Evolutionary conservation across 2,113 vertebrate genomes (phyloP).

Genomic region (Oceanodroma tethys): DNA sequence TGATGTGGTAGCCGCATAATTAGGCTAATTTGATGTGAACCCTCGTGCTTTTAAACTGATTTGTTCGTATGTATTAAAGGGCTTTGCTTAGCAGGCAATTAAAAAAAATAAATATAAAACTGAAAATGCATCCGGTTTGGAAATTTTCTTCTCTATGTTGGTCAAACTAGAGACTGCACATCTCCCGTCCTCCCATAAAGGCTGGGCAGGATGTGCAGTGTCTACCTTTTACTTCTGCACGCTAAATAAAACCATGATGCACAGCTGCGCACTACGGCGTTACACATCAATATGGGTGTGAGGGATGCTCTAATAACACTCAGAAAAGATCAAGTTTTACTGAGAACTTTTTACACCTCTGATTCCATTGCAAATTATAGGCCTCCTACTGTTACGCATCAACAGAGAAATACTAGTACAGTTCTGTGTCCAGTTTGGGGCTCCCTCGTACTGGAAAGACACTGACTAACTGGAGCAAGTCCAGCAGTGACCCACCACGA

Average conservation of each 20-base stretch:
- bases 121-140: neutral
- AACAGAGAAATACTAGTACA: neutral
- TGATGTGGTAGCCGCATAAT: neutral
- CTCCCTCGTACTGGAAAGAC: neutral
- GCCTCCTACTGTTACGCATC: neutral
- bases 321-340: neutral
- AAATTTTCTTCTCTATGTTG: neutral
- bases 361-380: neutral
- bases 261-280: neutral
- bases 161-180: neutral
- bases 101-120: neutral
- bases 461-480: neutral
- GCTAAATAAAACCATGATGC: neutral
- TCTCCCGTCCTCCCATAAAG: neutral
- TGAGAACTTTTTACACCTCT: neutral
- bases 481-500: neutral
- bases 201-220: neutral
- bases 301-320: neutral
- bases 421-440: neutral
- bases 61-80: neutral
- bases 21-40: neutral
- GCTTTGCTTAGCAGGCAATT: neutral
- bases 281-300: rapidly evolving
- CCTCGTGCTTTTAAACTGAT: neutral
- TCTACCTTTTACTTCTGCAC: neutral